phyloP scores from a whole-genome alignment of 2,113 vertebrate species.

The Sylvia atricapilla region DNA sequence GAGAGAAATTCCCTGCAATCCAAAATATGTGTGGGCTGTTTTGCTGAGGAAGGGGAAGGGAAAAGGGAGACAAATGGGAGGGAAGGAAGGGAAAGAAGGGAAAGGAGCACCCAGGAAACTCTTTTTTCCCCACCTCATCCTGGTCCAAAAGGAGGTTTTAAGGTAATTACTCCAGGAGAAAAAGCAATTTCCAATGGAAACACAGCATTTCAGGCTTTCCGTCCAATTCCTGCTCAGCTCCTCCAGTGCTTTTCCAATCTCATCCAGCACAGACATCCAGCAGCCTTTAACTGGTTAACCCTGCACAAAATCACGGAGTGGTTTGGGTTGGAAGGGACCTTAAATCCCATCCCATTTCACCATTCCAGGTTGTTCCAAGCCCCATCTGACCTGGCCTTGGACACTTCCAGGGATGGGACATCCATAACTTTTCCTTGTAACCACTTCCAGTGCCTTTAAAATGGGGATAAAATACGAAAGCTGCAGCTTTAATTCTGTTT shows the following conservation, averaged over 20 bases:
- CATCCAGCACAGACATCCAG: background rate
- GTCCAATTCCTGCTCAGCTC: too few species aligned
- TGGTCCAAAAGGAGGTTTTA: too few species aligned
- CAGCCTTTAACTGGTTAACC: background rate
- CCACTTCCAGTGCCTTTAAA: accelerated
- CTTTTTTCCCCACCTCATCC: too few species aligned
- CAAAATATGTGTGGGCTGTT: background rate
- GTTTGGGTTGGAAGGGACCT: background rate
- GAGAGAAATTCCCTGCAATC: background rate
- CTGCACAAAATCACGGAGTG: background rate
- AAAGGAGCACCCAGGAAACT: background rate
- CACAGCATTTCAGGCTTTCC: too few species aligned
- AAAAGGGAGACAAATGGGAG: background rate
- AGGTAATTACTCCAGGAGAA: too few species aligned
- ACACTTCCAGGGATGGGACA: background rate
- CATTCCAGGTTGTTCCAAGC: accelerated
- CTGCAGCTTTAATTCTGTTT: background rate
- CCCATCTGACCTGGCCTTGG: background rate
- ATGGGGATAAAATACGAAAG: accelerated
- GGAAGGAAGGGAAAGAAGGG: too few species aligned
- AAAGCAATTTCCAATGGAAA: too few species aligned
- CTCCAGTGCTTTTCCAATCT: too few species aligned
- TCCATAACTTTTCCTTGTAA: background rate
- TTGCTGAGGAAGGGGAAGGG: too few species aligned
- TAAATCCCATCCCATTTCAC: accelerated